Evolutionary conservation across 2,113 vertebrate genomes (phyloP).

Genomic region (Struthidea cinerea): DNA sequence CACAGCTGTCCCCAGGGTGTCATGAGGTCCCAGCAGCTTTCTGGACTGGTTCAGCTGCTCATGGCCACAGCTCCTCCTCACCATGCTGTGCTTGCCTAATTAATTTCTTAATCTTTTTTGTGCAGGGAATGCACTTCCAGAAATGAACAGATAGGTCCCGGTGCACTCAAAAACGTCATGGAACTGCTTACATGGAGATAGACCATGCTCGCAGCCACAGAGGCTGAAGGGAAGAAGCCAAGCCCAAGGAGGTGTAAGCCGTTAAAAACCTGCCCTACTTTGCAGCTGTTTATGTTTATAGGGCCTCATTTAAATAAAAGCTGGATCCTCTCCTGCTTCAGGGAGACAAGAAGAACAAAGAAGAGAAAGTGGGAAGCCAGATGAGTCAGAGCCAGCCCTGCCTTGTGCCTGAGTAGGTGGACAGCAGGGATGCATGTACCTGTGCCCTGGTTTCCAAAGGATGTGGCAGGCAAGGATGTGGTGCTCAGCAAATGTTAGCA

Average conservation of each 20-base stretch:
- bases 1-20: not conserved
- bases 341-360: not conserved
- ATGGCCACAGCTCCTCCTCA: fast-evolving
- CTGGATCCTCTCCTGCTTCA: not conserved
- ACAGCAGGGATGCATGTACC: not conserved
- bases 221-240: not conserved
- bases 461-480: not conserved
- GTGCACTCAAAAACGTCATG: not conserved
- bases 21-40: not conserved
- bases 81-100: not conserved
- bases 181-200: not conserved
- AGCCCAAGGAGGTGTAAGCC: not conserved
- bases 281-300: not conserved
- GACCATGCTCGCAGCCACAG: not conserved
- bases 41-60: not conserved
- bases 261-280: not conserved
- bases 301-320: not conserved
- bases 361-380: not conserved
- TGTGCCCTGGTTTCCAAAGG: not conserved
- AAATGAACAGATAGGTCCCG: not conserved
- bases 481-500: not conserved
- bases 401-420: not conserved
- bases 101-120: not conserved
- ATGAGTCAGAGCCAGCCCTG: not conserved
- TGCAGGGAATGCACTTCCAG: not conserved